These are phyloP conservation scores for Taphrorychus bicolor DNA, from an alignment of 2,888 invertebrate genomes.

Conservation along the genomic window DNA sequence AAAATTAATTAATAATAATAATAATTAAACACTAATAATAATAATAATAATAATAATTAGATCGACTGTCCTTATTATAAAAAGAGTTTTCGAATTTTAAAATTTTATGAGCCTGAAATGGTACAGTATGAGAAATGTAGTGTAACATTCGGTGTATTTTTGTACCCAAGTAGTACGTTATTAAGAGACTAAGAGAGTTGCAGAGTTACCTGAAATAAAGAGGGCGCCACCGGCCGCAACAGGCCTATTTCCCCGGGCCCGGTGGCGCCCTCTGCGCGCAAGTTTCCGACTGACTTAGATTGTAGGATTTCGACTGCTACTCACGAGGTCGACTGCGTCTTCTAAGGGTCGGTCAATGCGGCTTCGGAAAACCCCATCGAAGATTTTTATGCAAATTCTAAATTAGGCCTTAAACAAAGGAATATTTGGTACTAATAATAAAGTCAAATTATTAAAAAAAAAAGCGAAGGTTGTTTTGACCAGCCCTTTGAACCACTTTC, in stretches of 20 bases:
- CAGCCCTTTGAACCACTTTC: conserved; percentile 28
- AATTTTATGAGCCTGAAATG: conserved; percentile 60
- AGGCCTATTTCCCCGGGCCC: neutral
- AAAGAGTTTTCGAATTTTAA: conserved; percentile 62
- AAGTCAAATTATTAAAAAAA: neutral
- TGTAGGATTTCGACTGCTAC: conserved; percentile 49
- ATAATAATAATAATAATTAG: conserved; percentile 57
- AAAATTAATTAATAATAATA: neutral
- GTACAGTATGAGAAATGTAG: conserved; percentile 57
- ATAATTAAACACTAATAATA: conserved; percentile 35
- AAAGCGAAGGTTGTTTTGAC: conserved; percentile 5
- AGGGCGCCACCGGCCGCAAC: neutral
- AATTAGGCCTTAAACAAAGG: too few species aligned
- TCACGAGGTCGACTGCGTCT: conserved; percentile 5
- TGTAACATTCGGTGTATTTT: conserved; percentile 62
- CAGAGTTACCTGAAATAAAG: conserved; percentile 49
- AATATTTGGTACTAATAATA: neutral
- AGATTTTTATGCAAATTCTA: too few species aligned
- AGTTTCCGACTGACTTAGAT: conserved; percentile 58
- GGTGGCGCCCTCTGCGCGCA: conserved; percentile 9
- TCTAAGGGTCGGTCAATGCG: conserved; percentile 14
- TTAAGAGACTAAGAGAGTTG: conserved; percentile 51
- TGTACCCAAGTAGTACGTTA: conserved; percentile 58
- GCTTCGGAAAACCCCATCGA: too few species aligned
- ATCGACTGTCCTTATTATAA: conserved; percentile 61